phyloP scores from a whole-genome alignment of 2,888 invertebrate species.

The Entomobrya proxima region DNA sequence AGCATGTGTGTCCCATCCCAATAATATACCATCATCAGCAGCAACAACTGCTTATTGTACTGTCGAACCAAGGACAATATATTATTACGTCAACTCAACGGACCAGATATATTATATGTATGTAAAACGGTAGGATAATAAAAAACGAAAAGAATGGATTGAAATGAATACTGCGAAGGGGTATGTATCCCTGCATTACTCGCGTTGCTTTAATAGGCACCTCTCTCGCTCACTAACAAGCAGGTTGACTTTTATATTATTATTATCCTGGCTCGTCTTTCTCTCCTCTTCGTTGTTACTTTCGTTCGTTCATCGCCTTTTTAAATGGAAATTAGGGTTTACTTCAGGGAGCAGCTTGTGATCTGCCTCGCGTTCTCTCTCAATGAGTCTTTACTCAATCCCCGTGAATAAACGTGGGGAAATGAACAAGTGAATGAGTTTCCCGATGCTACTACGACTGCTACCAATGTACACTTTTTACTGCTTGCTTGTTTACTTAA shows the following conservation, averaged over 20 bases:
- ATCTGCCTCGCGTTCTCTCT: neutral
- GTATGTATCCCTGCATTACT: neutral
- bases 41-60: conserved; percentile 32
- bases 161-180: neutral
- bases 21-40: neutral
- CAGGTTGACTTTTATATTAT: conserved; percentile 60
- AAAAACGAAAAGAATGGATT: conserved; percentile 4
- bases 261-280: conserved; percentile 1
- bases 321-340: conserved; percentile 63
- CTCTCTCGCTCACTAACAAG: conserved; percentile 24
- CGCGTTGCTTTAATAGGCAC: conserved; percentile 29
- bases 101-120: neutral
- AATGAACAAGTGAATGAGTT: conserved; percentile 25
- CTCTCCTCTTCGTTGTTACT: conserved; percentile 6
- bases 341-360: conserved; percentile 52
- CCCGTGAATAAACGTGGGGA: conserved; percentile 50
- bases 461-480: conserved; percentile 7
- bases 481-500: conserved; percentile 1
- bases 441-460: neutral
- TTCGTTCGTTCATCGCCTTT: conserved; percentile 55
- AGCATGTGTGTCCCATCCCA: conserved; percentile 52
- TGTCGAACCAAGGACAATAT: conserved; percentile 29
- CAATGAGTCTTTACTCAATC: conserved; percentile 13
- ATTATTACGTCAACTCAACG: conserved; percentile 32
- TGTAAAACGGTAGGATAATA: neutral